Evolutionary conservation across 2,888 invertebrate species (phyloP).

Genomic region (Lasioglossum morio): DNA sequence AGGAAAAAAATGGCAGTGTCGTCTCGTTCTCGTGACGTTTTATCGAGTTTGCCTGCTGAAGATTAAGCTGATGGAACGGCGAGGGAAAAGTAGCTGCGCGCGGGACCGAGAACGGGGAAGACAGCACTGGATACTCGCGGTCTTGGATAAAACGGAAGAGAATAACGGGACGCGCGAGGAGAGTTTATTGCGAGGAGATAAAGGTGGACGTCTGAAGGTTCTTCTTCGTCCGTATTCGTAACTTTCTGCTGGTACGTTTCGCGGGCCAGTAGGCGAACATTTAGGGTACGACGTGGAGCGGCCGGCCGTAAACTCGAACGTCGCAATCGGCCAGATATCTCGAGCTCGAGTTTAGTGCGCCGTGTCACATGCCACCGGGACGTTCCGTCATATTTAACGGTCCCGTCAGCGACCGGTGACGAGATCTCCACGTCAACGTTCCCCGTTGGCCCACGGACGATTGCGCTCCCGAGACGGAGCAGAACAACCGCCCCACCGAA

Average conservation of each 20-base stretch:
- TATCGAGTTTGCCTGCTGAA: conserved; percentile 55
- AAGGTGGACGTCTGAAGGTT: conserved; percentile 57
- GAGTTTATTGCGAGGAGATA: conserved; percentile 68
- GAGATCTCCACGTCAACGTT: neutral
- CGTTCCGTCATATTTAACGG: conserved; percentile 28
- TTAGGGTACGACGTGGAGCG: neutral
- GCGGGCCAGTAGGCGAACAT: conserved; percentile 22
- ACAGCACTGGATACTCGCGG: neutral
- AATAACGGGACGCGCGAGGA: neutral
- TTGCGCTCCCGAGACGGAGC: neutral
- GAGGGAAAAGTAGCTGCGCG: neutral
- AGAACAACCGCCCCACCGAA: neutral
- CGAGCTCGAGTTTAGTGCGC: conserved; percentile 34
- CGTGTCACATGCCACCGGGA: conserved; percentile 11
- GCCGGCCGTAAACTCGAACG: conserved; percentile 65
- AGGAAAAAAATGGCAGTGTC: conserved; percentile 45
- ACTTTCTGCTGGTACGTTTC: conserved; percentile 67
- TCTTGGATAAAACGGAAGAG: neutral
- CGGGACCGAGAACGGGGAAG: neutral
- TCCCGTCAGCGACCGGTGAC: conserved; percentile 6
- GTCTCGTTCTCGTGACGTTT: conserved; percentile 49
- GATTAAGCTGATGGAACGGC: conserved; percentile 61
- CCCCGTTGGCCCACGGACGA: conserved; percentile 13
- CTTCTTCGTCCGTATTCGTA: conserved; percentile 70
- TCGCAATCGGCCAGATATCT: conserved; percentile 61